Percentiles rank a stretch among this genome's conserved stretches.
These are phyloP conservation scores for Odocoileus hemionus DNA, from an alignment of 2,113 vertebrate genomes.

Conservation along the genomic window DNA sequence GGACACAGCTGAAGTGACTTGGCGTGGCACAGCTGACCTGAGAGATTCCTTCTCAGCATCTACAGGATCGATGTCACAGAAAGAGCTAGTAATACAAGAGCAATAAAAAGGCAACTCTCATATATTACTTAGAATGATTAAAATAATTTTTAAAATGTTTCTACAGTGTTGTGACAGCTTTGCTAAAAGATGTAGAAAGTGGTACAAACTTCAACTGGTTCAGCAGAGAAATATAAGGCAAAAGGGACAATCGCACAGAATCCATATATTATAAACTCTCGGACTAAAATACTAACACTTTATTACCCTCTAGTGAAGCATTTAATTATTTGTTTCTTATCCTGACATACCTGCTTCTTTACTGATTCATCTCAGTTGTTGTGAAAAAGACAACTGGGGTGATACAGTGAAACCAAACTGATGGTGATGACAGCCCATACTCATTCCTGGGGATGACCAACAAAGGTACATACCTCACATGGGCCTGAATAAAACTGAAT, in stretches of 20 bases:
- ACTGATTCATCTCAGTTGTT: background rate
- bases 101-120: background rate
- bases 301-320: background rate
- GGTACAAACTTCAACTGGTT: background rate
- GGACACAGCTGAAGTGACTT: background rate
- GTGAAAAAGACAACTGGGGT: background rate
- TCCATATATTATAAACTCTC: background rate
- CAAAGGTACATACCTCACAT: background rate
- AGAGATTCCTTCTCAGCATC: background rate
- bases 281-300: background rate
- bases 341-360: background rate
- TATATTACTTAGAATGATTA: background rate
- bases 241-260: background rate
- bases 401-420: background rate
- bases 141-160: background rate
- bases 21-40: background rate
- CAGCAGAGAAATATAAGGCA: background rate
- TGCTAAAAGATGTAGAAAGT: background rate
- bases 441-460: background rate
- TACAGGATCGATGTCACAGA: background rate
- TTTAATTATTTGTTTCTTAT: background rate
- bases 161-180: background rate
- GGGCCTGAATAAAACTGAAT: background rate
- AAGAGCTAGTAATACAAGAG: background rate
- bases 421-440: background rate